Evolutionary conservation across 2,888 invertebrate genomes (phyloP).

Genomic region (Sminthurinus aureus): DNA sequence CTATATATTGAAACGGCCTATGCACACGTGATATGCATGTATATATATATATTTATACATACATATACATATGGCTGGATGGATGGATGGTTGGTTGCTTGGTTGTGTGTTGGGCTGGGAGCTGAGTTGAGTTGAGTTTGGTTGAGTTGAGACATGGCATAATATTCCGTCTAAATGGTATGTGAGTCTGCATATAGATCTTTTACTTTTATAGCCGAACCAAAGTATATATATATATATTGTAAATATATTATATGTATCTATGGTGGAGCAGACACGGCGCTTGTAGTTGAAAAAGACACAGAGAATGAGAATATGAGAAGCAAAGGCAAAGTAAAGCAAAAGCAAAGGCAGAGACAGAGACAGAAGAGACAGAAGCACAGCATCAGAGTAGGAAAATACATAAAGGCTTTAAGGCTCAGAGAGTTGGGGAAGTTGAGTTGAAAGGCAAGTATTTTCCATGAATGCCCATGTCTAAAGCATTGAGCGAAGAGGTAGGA

Average conservation of each 20-base stretch:
- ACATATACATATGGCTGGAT: neutral
- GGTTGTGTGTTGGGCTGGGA: neutral
- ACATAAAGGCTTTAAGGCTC: conserved; percentile 31
- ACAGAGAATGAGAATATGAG: neutral
- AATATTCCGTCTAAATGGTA: neutral
- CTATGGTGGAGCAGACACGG: neutral
- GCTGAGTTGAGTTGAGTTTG: neutral
- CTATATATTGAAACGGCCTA: neutral
- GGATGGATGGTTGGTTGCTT: neutral
- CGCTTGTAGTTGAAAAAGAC: neutral
- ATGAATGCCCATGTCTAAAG: neutral
- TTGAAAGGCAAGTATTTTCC: conserved; percentile 18
- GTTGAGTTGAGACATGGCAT: conserved; percentile 1
- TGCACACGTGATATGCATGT: no score
- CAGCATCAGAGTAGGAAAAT: conserved; percentile 27
- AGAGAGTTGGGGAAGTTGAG: conserved; percentile 23
- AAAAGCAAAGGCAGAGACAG: neutral
- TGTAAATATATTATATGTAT: no score
- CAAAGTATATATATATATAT: neutral
- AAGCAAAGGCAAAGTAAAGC: neutral
- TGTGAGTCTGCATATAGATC: no score
- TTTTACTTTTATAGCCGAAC: neutral
- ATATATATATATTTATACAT: no score
- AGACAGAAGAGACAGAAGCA: no score
- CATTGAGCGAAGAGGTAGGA: conserved; percentile 8